Conservation (phyloP, 2,113 vertebrate genomes). For the Odocoileus hemionus region DNA sequence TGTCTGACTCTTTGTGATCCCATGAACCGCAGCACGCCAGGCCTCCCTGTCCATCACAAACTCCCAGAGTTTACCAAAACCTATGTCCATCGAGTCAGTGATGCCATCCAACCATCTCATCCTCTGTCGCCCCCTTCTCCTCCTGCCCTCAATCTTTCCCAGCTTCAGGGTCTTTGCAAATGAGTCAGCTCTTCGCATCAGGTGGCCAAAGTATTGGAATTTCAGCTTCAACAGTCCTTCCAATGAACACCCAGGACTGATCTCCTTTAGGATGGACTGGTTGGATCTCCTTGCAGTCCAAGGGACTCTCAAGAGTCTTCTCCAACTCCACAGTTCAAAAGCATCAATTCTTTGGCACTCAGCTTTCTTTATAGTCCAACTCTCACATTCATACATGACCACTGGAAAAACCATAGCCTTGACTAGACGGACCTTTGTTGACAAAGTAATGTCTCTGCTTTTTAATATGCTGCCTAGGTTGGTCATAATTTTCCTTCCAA, state of each 20-base stretch:
- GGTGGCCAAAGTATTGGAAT: background rate
- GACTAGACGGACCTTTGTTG: background rate
- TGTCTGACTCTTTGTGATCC: rapidly evolving
- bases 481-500: background rate
- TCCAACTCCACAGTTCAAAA: background rate
- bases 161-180: background rate
- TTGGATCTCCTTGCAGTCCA: background rate
- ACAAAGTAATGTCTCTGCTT: background rate
- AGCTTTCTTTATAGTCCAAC: background rate
- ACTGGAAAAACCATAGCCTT: background rate
- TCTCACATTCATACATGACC: background rate
- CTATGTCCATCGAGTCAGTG: background rate
- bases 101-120: background rate
- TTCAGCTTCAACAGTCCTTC: background rate
- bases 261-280: background rate
- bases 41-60: background rate
- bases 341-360: background rate
- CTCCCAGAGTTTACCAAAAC: rapidly evolving
- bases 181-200: background rate
- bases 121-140: background rate
- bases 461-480: background rate
- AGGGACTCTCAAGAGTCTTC: background rate
- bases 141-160: background rate
- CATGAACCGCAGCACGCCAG: rapidly evolving
- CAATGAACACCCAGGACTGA: background rate